These are phyloP conservation scores for Albula glossodonta DNA, from an alignment of 2,113 vertebrate genomes.

Conservation along the genomic window DNA sequence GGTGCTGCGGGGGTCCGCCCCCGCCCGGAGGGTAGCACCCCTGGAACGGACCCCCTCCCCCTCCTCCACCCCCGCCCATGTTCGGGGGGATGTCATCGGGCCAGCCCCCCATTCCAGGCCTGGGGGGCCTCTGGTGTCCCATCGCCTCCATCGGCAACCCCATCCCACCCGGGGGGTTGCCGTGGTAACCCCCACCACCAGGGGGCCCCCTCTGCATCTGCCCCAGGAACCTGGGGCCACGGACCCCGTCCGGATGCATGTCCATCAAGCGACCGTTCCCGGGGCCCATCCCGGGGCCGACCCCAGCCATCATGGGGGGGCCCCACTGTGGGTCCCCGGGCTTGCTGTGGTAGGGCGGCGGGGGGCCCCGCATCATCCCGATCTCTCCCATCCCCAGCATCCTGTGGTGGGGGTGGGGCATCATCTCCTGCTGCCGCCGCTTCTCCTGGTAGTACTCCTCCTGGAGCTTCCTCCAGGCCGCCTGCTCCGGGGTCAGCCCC, in stretches of 20 bases:
- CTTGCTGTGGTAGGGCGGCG: constrained; percentile 95
- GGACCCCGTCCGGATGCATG: constrained; percentile 70
- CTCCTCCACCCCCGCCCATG: constrained; percentile 57
- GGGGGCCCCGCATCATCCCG: constrained; percentile 86
- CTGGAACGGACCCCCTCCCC: constrained; percentile 67
- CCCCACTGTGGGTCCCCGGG: constrained; percentile 84
- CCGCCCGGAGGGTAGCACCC: constrained; percentile 74
- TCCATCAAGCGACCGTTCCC: constrained; percentile 66
- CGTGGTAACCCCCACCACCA: constrained; percentile 78
- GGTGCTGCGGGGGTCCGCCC: constrained; percentile 61
- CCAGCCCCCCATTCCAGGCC: constrained; percentile 82
- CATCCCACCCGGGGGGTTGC: constrained; percentile 81
- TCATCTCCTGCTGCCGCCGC: constrained; percentile 89
- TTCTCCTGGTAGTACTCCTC: constrained; percentile 96
- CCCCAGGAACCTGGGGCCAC: constrained; percentile 65
- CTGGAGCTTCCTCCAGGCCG: constrained; percentile 94
- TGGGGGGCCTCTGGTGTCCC: constrained; percentile 80
- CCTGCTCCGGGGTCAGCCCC: constrained; percentile 87
- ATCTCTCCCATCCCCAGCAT: constrained; percentile 78
- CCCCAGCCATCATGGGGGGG: constrained; percentile 67
- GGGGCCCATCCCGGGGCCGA: constrained; percentile 62
- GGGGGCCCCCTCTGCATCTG: constrained; percentile 79
- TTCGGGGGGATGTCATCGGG: constrained; percentile 83
- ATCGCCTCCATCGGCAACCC: constrained; percentile 82
- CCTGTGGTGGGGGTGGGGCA: constrained; percentile 79